Base-by-base conservation (phyloP, 2,888 invertebrate species). In the Nemurella pictetii region DNA sequence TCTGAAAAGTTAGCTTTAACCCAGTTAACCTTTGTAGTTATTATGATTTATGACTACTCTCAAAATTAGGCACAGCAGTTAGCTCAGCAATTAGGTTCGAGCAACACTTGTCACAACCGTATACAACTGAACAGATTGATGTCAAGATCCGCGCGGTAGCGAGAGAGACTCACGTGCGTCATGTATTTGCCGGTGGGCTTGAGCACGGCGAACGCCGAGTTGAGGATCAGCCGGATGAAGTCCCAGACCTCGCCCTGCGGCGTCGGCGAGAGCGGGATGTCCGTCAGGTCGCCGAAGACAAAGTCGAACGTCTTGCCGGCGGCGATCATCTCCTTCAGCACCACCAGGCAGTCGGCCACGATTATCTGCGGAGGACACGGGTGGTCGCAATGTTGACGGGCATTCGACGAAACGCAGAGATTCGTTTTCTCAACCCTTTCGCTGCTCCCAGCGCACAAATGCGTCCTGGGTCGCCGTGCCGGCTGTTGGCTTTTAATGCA, bases 231-330 rank as follows among this genome's bases (percentile, higher is more conserved):
- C 88, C 95, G 94, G 89, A 97, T 95, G 89, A 98, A 97, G 89
- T 96, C 94, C 97, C 97, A 98, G 72, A 96, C 93, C 89, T 97
- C 96, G 5, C 95, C 95, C 87, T 95, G 94, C 0, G 95, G 95
- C 0, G 94, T 93, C 87, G 95, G 94, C 20, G 96, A 95, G 87
- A 98, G 96, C 15, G 98, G 97, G 87, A 98, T 96, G 89, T 98
- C 98, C 0, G 98, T 98, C 86, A 98, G 92, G 90, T 98, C 98
- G 0, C 97, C 98, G 89, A 98, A 97, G 35, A 98, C 95, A 89
- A 95, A 97, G 91, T 98, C 98, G 88, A 98, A 97, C 88, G 94
- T 95, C 88, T 94, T 93, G n/a, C 95, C 95, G 87, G 96, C 94
- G 77, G 93, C 93, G 87, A 95, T 94, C 90, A 95, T 96, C 88